Evolutionary conservation across 2,888 invertebrate species (phyloP).

Genomic region (Sminthurides aquaticus): DNA sequence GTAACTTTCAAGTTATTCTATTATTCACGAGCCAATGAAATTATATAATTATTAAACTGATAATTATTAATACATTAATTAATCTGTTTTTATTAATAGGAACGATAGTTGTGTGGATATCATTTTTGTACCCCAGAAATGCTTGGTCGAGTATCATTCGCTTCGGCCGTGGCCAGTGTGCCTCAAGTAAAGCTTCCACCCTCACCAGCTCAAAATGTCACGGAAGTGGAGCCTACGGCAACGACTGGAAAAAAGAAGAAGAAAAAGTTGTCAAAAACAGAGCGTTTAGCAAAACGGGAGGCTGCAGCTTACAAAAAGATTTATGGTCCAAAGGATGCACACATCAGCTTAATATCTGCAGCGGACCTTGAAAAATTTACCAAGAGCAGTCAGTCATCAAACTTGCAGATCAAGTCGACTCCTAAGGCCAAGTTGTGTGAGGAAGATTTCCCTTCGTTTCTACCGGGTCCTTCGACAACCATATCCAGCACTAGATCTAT

Average conservation of each 20-base stretch:
- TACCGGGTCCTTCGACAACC: not conserved
- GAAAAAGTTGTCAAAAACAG: constrained; percentile 22
- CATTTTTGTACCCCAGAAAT: too few species aligned
- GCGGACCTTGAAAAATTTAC: constrained; percentile 26
- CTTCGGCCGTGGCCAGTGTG: not conserved
- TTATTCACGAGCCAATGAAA: too few species aligned
- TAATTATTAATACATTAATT: too few species aligned
- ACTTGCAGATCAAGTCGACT: not conserved
- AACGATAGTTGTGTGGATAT: too few species aligned
- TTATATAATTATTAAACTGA: too few species aligned
- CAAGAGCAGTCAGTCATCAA: not conserved
- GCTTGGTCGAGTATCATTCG: not conserved
- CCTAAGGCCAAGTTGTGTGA: not conserved
- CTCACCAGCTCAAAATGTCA: not conserved
- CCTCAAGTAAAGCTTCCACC: not conserved
- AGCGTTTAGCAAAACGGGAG: constrained; percentile 29
- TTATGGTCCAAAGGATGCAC: constrained; percentile 37
- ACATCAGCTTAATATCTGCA: constrained; percentile 29
- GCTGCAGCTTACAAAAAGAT: constrained; percentile 28
- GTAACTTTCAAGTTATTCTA: too few species aligned
- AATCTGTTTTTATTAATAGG: too few species aligned
- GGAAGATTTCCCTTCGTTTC: not conserved
- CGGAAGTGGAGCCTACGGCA: not conserved
- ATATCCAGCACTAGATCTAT: not conserved
- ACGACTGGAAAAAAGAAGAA: constrained; percentile 24